Evolutionary conservation across 2,113 vertebrate species (phyloP).

Genomic region (Laticauda colubrina): DNA sequence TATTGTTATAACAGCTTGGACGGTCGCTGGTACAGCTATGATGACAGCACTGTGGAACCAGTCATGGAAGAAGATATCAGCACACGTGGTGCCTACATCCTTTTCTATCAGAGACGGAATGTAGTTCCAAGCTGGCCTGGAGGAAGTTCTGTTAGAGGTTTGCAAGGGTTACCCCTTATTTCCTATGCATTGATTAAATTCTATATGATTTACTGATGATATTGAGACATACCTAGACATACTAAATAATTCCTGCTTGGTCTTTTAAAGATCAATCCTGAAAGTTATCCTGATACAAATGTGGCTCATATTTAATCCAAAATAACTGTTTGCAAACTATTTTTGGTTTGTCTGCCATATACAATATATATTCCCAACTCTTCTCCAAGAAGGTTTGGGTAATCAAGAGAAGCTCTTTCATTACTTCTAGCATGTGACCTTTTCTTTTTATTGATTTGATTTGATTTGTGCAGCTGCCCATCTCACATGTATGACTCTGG

Average conservation of each 20-base stretch:
- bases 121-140: constrained; percentile 83
- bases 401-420: background rate
- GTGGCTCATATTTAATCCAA: background rate
- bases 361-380: background rate
- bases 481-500: background rate
- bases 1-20: constrained; percentile 92
- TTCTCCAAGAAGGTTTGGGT: background rate
- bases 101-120: constrained; percentile 91
- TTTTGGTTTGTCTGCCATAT: background rate
- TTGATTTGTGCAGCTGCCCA: background rate
- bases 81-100: constrained; percentile 89
- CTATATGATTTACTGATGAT: background rate
- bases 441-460: background rate
- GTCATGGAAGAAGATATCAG: constrained; percentile 82
- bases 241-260: background rate
- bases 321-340: background rate
- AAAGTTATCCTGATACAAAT: background rate
- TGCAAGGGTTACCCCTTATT: constrained; percentile 12
- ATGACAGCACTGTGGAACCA: constrained; percentile 85
- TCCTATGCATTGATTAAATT: background rate
- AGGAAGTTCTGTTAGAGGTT: constrained; percentile 81
- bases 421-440: background rate
- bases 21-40: constrained; percentile 88
- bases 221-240: background rate
- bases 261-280: background rate